Conservation (phyloP, 2,113 vertebrate genomes). For the Pelecanoides urinatrix region DNA sequence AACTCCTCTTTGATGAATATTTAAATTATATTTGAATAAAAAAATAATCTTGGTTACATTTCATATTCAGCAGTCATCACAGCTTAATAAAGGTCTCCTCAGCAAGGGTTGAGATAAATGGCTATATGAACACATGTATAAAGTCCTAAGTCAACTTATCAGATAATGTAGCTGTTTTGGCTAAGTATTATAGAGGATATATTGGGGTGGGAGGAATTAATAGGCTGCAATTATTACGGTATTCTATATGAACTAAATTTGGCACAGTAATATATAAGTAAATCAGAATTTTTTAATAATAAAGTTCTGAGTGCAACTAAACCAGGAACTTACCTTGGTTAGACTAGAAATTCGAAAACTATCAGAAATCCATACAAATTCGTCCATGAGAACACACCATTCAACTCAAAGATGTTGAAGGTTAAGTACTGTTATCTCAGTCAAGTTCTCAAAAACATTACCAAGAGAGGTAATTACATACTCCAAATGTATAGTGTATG, state of each 20-base stretch:
- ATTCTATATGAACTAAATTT: neutral
- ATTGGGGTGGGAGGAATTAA: conserved; percentile 30
- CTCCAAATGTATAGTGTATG: fast-evolving
- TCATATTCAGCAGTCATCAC: conserved; percentile 81
- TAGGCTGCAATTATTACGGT: neutral
- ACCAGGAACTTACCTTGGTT: neutral
- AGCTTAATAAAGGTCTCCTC: conserved; percentile 79
- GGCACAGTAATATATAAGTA: conserved; percentile 28
- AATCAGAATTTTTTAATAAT: conserved; percentile 17
- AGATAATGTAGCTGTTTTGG: conserved; percentile 60
- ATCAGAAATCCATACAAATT: neutral
- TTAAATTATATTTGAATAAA: conserved; percentile 89
- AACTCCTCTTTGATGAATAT: conserved; percentile 87
- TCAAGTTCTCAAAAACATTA: neutral
- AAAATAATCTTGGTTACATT: conserved; percentile 85
- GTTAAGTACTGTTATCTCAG: neutral
- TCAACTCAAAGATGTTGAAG: neutral
- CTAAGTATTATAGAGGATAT: conserved; percentile 16
- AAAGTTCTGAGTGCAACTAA: neutral
- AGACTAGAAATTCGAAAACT: neutral
- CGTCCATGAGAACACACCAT: neutral
- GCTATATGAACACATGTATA: conserved; percentile 59
- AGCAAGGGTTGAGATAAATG: conserved; percentile 73
- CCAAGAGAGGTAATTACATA: neutral
- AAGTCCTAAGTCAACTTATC: conserved; percentile 66